A percentile compares a stretch with the other conserved stretches of the same genome.
Evolutionary conservation across 2,797 vertebrate genomes (phyloP).

Genomic region (Cynodonichthys magdalenae): DNA sequence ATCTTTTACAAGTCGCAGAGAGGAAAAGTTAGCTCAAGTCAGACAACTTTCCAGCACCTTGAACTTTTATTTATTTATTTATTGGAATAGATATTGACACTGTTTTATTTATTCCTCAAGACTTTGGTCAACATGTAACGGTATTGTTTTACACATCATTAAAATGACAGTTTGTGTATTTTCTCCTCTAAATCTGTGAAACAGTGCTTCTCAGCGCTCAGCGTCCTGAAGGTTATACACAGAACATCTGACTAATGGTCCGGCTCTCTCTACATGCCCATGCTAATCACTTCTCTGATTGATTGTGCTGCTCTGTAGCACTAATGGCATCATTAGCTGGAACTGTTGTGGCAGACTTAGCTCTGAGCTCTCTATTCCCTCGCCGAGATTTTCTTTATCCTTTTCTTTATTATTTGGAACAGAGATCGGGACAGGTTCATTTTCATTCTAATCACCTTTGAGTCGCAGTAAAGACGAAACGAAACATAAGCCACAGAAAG

Average conservation of each 20-base stretch:
- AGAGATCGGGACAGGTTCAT: constrained; percentile 40
- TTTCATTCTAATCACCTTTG: constrained; percentile 46
- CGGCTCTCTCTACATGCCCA: constrained; percentile 69
- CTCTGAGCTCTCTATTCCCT: constrained; percentile 58
- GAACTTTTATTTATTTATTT: background rate
- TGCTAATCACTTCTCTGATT: constrained; percentile 80
- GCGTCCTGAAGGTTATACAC: constrained; percentile 66
- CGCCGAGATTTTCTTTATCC: constrained; percentile 34
- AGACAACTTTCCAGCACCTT: constrained; percentile 5
- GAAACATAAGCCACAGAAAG: constrained; percentile 7
- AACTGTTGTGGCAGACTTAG: constrained; percentile 62
- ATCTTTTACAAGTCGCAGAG: background rate
- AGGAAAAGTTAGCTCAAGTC: constrained; percentile 1
- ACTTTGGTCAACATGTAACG: constrained; percentile 2
- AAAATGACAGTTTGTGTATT: constrained; percentile 24
- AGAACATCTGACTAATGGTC: constrained; percentile 73
- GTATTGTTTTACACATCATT: constrained; percentile 15
- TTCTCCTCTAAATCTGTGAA: constrained; percentile 4
- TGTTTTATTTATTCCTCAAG: background rate
- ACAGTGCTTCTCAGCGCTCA: background rate
- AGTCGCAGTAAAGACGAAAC: constrained; percentile 29
- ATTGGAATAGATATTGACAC: background rate
- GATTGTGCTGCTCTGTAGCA: constrained; percentile 65
- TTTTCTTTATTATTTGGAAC: constrained; percentile 50
- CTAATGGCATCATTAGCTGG: constrained; percentile 79